phyloP scores from a whole-genome alignment of 2,888 invertebrate species.

The Hirtodrosophila confusa region DNA sequence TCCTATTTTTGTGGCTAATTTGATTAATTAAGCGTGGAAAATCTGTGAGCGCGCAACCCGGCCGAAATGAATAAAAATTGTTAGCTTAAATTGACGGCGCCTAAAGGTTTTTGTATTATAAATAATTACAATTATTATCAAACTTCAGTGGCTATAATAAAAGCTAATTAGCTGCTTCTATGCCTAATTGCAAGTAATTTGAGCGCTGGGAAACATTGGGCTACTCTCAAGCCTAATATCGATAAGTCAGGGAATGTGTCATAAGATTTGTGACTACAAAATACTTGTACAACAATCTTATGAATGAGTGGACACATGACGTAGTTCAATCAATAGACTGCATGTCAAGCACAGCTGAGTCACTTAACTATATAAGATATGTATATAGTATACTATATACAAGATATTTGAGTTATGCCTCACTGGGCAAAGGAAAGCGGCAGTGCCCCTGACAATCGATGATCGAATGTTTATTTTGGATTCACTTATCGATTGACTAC shows the following conservation, averaged over 20 bases:
- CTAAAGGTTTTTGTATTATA: slow-evolving; percentile 32
- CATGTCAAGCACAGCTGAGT: slow-evolving; percentile 31
- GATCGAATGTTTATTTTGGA: slow-evolving; percentile 39
- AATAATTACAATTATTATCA: slow-evolving; percentile 37
- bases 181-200: slow-evolving; percentile 4
- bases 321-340: slow-evolving; percentile 32
- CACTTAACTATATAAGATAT: slow-evolving; percentile 13
- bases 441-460: slow-evolving; percentile 32
- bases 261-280: slow-evolving; percentile 18
- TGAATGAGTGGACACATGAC: slow-evolving; percentile 32
- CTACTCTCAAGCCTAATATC: background rate
- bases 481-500: slow-evolving; percentile 16
- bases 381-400: slow-evolving; percentile 8
- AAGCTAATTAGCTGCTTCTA: slow-evolving; percentile 18
- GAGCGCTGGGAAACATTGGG: background rate
- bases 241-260: slow-evolving; percentile 8
- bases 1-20: slow-evolving; percentile 32
- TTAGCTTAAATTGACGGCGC: slow-evolving; percentile 35
- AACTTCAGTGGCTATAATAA: slow-evolving; percentile 21
- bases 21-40: slow-evolving; percentile 65
- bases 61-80: slow-evolving; percentile 23
- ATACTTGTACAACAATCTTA: slow-evolving; percentile 4
- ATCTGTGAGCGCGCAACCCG: slow-evolving; percentile 8
- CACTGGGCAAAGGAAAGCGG: background rate
- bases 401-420: slow-evolving; percentile 2